Evolutionary conservation across 2,888 invertebrate genomes (phyloP).

Genomic region (Eupithecia pulchellata): DNA sequence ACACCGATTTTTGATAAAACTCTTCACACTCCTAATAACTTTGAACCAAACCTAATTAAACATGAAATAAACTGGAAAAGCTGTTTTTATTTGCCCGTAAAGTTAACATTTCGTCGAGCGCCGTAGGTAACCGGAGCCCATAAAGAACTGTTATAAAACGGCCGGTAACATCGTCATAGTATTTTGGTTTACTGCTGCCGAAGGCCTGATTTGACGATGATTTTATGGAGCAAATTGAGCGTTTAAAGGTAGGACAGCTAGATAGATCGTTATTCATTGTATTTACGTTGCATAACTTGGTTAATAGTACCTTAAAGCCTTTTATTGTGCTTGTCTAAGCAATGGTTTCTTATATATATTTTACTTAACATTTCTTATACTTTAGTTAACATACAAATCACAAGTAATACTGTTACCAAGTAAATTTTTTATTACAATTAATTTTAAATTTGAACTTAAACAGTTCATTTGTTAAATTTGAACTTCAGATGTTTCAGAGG

Average conservation of each 20-base stretch:
- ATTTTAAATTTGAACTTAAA: no score
- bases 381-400: no score
- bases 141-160: slow-evolving; percentile 48
- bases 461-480: no score
- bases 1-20: not conserved
- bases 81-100: slow-evolving; percentile 11
- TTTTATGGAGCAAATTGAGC: slow-evolving; percentile 3
- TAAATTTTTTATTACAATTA: no score
- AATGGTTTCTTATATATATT: no score
- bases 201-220: not conserved
- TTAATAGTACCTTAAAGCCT: no score
- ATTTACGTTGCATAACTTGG: no score
- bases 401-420: no score
- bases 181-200: slow-evolving; percentile 51
- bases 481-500: not conserved
- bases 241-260: not conserved
- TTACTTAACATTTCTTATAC: no score
- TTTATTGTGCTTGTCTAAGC: no score
- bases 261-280: not conserved
- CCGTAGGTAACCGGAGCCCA: not conserved
- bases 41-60: slow-evolving; percentile 9
- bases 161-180: slow-evolving; percentile 50
- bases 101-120: slow-evolving; percentile 10
- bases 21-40: not conserved
- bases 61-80: slow-evolving; percentile 10